Evolutionary conservation across 2,797 vertebrate species (phyloP).

Genomic region (Alectoris magna): DNA sequence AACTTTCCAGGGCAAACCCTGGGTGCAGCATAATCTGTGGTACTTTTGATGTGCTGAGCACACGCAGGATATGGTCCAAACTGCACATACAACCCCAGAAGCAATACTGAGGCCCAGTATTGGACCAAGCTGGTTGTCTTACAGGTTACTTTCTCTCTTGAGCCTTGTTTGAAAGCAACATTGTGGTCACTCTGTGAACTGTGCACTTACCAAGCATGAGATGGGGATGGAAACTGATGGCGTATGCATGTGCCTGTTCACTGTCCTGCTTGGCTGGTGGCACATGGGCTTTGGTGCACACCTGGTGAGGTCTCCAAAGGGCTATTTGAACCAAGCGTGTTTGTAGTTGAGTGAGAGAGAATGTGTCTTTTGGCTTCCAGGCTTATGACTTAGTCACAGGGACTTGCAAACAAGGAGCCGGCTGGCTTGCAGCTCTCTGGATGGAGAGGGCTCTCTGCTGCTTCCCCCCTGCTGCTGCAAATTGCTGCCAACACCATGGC

Average conservation of each 20-base stretch:
- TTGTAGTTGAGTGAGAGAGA: no score
- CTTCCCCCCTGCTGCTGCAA: neutral
- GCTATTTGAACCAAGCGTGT: rapidly evolving
- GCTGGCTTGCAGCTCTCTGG: rapidly evolving
- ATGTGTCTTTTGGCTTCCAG: neutral
- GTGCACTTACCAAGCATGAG: rapidly evolving
- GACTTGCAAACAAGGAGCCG: neutral
- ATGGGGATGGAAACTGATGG: neutral
- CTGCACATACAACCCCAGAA: rapidly evolving
- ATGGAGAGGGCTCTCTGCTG: neutral
- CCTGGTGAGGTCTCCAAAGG: rapidly evolving
- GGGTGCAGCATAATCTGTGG: neutral
- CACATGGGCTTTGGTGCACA: neutral
- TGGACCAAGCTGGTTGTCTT: rapidly evolving
- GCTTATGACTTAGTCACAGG: neutral
- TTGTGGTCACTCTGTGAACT: neutral
- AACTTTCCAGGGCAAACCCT: rapidly evolving
- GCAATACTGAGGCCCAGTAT: neutral
- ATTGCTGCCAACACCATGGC: rapidly evolving
- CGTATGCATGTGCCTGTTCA: neutral
- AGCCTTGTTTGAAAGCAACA: neutral
- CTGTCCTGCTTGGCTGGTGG: neutral
- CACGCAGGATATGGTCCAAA: rapidly evolving
- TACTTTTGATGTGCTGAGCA: neutral
- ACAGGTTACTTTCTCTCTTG: neutral